Base-by-base conservation (phyloP, 2,888 invertebrate genomes). In the Tuberolachnus salignus region DNA sequence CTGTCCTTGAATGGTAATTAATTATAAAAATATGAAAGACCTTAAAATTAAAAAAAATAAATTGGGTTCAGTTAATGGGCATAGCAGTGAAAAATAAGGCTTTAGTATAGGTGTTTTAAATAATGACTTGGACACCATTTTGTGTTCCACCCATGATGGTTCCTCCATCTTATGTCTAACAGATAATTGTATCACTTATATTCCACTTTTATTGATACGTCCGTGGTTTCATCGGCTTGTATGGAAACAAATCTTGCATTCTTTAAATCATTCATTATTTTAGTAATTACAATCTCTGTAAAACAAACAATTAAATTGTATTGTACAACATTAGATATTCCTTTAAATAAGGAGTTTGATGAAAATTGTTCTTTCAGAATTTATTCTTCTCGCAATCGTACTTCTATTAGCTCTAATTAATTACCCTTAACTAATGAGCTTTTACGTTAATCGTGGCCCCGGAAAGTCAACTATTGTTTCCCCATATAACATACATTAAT, bases 401-500 rank as follows among this genome's bases (percentile, higher is more conserved):
- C 34, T n/a, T 81, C 55, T 21, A 82, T 57, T 1, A 80, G 59
- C 55, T 82, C 81, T 10, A 53, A 49, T 53, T 80, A 82, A 71
- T 82, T 82, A n/a, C 82, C 73, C 21, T 57, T 59, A 51, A 74
- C 74, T 57, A n/a, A 21, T 13, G 80, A 80, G 3, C n/a, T 59
- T 16, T 34, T 42, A 4, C 19, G 46, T 69, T 64, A 71, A 26
- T 81, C 63, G 44, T 80, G 63, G 11, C 81, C 81, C 3, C 81
- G 53, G 34, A 82, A 82, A 34, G 82, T 55, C 19, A 82, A 51
- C 26, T 82, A 81, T 53, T 82, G 74, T 51, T 75, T 82, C 34
- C 69, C 75, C 51, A 82, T 63, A 78, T 64, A 81, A 16, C 78
- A 80, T 1, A 61, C 64, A 21, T 69, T 55, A 49, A 81, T 71